Evolutionary conservation across 92 coral and sea anemone genomes (phyloP), one percentile per base, ranked within the genome.

Genomic region (Desmophyllum pertusum): DNA sequence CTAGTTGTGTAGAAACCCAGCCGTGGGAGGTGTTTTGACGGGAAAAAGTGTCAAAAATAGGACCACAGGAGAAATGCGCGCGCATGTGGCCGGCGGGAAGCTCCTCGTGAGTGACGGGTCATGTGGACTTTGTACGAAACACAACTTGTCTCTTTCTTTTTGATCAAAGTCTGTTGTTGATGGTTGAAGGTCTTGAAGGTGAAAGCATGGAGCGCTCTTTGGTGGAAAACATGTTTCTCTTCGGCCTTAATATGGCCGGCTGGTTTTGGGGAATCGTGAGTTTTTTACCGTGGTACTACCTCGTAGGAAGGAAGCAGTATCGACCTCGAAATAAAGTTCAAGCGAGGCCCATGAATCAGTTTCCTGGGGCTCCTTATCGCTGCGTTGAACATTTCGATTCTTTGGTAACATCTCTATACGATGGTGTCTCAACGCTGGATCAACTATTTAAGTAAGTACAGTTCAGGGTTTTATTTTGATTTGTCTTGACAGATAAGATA

Each of bases 261-360:
- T 92, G 97, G 95, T 51, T 92, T 8, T 96, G 99, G 99, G 97
- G 99, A 73, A 88, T 96, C 18, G 84, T 96, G 40, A 90, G 96
- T 52, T 96, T 96, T 86, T 59, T 92, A 3, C 99, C 99, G 21
- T 96, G 99, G 99, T 96, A 94, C 45, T 87, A 94, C 38, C 57
- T 96, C 76, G 87, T 91, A 38, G 99, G 99, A 87, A 92, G 97
- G 79, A 93, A 94, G 78, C 84, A 87, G 27, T 81, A 74, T 64
- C 88, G 85, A 42, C 91, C 96, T 39, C 75, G 88, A 38, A 86
- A 89, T 52, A 95, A 91, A 80, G 61, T 85, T 33, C 99, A 96
- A 89, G 98, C 95, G 30, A 86, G 86, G 69, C 94, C 95, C 17
- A 90, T 98, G 36, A 89, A 95, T 45, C 87, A 81, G 38, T 90